A percentile compares a stretch with the other conserved stretches of the same genome.
These are phyloP conservation scores for Lochmaea crataegi DNA, from an alignment of 2,888 invertebrate genomes.

Conservation along the genomic window DNA sequence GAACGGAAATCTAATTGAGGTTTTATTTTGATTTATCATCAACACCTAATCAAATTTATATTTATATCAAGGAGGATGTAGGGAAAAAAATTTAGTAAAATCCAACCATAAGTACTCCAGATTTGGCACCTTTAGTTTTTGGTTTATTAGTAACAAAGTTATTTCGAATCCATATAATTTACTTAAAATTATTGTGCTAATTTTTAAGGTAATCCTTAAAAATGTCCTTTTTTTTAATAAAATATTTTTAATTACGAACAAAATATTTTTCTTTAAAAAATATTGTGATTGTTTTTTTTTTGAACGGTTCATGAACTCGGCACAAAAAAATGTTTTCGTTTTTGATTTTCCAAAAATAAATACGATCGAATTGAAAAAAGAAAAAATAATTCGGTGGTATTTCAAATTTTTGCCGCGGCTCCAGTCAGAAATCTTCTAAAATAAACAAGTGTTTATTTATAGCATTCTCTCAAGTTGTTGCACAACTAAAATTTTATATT, in stretches of 20 bases:
- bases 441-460: conserved; percentile 39
- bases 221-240: no score
- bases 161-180: no score
- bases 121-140: no score
- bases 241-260: no score
- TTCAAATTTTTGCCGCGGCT: conserved; percentile 35
- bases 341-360: conserved; percentile 33
- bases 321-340: conserved; percentile 23
- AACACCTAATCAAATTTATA: no score
- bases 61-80: no score
- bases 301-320: conserved; percentile 29
- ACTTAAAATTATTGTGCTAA: no score
- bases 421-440: conserved; percentile 35
- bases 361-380: conserved; percentile 17
- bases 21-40: neutral
- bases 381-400: conserved; percentile 26
- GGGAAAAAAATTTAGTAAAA: no score
- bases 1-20: neutral
- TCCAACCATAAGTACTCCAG: no score
- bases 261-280: no score
- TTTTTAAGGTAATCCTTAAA: no score
- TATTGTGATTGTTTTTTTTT: neutral
- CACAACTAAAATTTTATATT: conserved; percentile 34
- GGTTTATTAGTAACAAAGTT: no score
- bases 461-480: conserved; percentile 31